A percentile compares a stretch with the other conserved stretches of the same genome.
Evolutionary conservation across 2,797 vertebrate species (phyloP).

Genomic region (Leucoraja ocellata): DNA sequence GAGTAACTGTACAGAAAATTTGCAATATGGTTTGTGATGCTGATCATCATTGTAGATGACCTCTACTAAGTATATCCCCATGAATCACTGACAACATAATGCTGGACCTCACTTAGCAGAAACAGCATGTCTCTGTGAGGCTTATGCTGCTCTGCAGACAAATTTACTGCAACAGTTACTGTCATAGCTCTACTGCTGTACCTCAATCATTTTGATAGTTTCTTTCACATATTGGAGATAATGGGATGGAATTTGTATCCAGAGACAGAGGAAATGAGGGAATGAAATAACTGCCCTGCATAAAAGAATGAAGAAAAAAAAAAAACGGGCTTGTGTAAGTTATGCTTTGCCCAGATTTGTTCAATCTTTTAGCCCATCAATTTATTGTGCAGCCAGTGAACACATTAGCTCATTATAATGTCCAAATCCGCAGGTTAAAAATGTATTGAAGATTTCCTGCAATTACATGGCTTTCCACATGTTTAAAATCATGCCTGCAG

Average conservation of each 20-base stretch:
- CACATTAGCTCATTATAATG: neutral
- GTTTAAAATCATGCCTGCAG: neutral
- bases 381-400: neutral
- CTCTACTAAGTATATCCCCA: constrained; percentile 43
- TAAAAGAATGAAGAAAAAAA: neutral
- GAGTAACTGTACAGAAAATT: constrained; percentile 49
- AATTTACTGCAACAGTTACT: constrained; percentile 1
- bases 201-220: neutral
- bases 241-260: neutral
- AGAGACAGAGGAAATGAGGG: neutral
- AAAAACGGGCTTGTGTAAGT: neutral
- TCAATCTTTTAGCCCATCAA: neutral
- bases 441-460: neutral
- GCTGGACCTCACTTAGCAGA: constrained; percentile 26
- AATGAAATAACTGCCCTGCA: neutral
- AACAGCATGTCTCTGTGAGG: constrained; percentile 8
- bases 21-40: constrained; percentile 46
- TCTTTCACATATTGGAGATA: neutral
- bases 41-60: constrained; percentile 47
- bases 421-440: neutral
- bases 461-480: too few species aligned
- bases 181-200: neutral
- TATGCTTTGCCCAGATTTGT: neutral
- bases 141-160: neutral
- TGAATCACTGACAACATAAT: constrained; percentile 23